Conservation (phyloP, 2,797 vertebrate species). For the Poeciliopsis turneri region DNA sequence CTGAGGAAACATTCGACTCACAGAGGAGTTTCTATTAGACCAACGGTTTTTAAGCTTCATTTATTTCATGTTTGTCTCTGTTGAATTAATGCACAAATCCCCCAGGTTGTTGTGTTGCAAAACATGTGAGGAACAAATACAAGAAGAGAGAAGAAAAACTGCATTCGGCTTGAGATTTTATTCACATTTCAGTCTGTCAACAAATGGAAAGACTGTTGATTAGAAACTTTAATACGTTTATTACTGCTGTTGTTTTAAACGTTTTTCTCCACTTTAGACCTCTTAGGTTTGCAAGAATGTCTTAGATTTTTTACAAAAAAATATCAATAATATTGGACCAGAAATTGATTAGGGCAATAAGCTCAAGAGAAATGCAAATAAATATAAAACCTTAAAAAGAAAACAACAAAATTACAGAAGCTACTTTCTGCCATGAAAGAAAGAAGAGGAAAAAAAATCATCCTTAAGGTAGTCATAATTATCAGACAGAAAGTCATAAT, state of each 20-base stretch:
- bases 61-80: not conserved
- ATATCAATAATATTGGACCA: not conserved
- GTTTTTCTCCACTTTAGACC: not conserved
- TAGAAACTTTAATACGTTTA: not conserved
- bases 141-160: not conserved
- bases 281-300: not conserved
- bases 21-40: not conserved
- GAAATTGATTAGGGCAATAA: not conserved
- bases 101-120: conserved; percentile 15
- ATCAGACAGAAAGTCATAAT: too few relatives aligned
- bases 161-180: not conserved
- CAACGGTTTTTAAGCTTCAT: conserved; percentile 9
- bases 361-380: not conserved
- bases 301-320: not conserved
- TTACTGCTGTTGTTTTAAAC: not conserved
- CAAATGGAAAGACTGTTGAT: not conserved
- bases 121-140: not conserved
- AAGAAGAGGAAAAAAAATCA: too few relatives aligned
- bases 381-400: not conserved
- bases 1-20: not conserved
- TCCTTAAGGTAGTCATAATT: too few relatives aligned
- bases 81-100: not conserved
- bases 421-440: too few relatives aligned
- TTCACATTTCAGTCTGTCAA: not conserved
- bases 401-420: not conserved